Percentiles rank a stretch among this genome's conserved stretches.
Evolutionary conservation across 2,113 vertebrate species (phyloP).

Genomic region (Oreochromis aureus): DNA sequence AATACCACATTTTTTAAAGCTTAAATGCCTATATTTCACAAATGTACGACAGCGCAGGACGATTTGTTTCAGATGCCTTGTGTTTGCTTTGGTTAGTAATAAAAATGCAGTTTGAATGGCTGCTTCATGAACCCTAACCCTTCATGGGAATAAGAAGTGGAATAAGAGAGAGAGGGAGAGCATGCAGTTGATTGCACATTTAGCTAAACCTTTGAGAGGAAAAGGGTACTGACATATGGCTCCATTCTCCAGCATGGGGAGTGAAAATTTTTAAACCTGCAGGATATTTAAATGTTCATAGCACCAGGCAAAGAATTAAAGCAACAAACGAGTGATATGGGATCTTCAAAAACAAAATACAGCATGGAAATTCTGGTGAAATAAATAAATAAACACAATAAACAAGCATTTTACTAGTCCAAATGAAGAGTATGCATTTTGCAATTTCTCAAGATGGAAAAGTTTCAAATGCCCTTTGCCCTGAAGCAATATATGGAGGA

Average conservation of each 20-base stretch:
- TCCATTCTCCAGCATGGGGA: background rate
- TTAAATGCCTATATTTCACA: background rate
- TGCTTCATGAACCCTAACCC: background rate
- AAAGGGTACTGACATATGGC: background rate
- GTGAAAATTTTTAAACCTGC: background rate
- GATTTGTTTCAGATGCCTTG: background rate
- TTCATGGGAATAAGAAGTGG: background rate
- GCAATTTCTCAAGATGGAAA: background rate
- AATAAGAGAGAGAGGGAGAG: background rate
- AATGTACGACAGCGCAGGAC: background rate
- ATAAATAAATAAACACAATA: background rate
- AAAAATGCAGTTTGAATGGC: background rate
- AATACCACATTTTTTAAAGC: background rate
- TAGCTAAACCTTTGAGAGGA: background rate
- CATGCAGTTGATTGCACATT: background rate
- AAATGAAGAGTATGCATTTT: background rate
- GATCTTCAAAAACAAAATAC: background rate
- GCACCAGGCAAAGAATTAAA: background rate
- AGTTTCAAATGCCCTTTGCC: background rate
- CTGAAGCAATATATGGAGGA: background rate
- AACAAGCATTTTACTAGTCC: background rate
- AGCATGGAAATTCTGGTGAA: background rate
- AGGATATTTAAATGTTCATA: background rate
- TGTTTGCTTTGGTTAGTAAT: background rate
- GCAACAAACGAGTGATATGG: background rate